phyloP scores from a whole-genome alignment of 2,113 vertebrate species.

The Fregetta grallaria region DNA sequence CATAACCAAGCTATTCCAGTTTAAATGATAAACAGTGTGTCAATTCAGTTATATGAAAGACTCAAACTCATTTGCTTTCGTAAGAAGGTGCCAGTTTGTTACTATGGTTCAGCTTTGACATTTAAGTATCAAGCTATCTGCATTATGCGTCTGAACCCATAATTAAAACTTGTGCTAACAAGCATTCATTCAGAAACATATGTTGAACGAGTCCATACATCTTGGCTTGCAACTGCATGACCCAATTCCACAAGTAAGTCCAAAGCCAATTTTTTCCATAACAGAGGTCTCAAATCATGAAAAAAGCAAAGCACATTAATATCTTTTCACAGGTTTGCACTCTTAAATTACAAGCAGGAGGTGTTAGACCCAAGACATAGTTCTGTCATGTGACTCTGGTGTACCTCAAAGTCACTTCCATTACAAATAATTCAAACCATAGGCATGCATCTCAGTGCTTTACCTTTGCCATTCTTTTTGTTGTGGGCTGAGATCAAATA shows the following conservation, averaged over 20 bases:
- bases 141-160: background rate
- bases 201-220: background rate
- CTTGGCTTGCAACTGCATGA: background rate
- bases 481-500: constrained; percentile 91
- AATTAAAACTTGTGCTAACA: background rate
- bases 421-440: background rate
- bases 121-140: background rate
- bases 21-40: background rate
- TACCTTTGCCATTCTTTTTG: constrained; percentile 96
- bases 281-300: background rate
- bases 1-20: background rate
- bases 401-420: background rate
- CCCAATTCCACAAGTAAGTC: background rate
- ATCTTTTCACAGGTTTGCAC: background rate
- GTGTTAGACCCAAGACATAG: background rate
- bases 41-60: background rate
- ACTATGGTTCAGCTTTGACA: background rate
- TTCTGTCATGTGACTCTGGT: background rate
- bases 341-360: background rate
- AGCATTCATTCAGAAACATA: background rate
- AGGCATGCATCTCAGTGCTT: background rate
- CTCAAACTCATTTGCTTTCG: background rate
- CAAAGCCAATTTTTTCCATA: background rate
- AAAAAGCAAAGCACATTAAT: background rate
- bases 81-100: background rate